A percentile compares a stretch with the other conserved stretches of the same genome.
These are phyloP conservation scores for Diplodus puntazzo DNA, from an alignment of 2,797 vertebrate genomes.

Conservation along the genomic window DNA sequence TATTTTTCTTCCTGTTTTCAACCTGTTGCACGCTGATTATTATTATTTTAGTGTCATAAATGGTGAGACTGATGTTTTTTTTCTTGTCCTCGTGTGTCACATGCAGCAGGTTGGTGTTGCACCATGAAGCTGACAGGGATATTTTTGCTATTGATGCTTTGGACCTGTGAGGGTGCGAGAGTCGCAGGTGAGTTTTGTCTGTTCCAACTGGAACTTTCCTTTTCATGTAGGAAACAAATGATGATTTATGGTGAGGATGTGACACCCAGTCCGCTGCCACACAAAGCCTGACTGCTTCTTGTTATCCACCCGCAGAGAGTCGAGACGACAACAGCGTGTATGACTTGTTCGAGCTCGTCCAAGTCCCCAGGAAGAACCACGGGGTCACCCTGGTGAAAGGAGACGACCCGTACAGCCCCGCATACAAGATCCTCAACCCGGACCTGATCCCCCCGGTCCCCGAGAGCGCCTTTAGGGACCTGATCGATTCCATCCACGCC, in stretches of 20 bases:
- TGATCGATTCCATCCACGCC: conserved; percentile 87
- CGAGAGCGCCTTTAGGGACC: conserved; percentile 85
- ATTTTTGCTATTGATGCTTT: conserved; percentile 87
- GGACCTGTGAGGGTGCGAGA: conserved; percentile 81
- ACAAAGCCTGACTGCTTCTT: conserved; percentile 52
- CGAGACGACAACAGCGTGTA: conserved; percentile 90
- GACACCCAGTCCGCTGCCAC: background rate
- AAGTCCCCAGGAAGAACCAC: conserved; percentile 91
- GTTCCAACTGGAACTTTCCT: background rate
- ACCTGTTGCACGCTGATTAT: conserved; percentile 23
- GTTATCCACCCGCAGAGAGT: conserved; percentile 76
- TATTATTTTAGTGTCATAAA: background rate
- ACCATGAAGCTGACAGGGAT: conserved; percentile 89
- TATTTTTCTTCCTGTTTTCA: background rate
- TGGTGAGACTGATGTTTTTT: background rate
- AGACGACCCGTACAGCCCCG: conserved; percentile 89
- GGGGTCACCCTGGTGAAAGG: conserved; percentile 94
- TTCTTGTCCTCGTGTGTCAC: conserved; percentile 26
- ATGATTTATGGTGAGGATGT: background rate
- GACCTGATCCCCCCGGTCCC: conserved; percentile 93
- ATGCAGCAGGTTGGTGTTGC: conserved; percentile 62
- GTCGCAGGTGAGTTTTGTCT: conserved; percentile 90
- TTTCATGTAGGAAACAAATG: background rate
- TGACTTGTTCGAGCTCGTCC: conserved; percentile 93
- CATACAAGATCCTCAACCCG: conserved; percentile 94